Base-by-base conservation (phyloP, 2,113 vertebrate genomes). In the Actenoides lindsayi region DNA sequence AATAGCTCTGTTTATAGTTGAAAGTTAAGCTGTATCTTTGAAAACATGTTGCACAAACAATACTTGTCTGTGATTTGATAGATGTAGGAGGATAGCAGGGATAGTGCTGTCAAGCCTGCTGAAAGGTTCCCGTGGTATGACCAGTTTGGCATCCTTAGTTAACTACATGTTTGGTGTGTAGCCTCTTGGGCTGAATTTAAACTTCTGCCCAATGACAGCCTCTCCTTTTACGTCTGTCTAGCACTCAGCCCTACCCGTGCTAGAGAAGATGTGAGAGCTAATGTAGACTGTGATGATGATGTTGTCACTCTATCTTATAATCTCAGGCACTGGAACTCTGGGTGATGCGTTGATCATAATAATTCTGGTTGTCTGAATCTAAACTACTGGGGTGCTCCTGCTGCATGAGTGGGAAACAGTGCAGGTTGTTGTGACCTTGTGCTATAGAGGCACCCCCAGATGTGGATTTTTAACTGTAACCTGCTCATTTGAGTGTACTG, bases 361-460 rank as follows among this genome's bases (percentile, higher is more conserved):
- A 59, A 92, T 95, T 94, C 82, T 39, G 11, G 25, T 65, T 90
- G 90, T 94, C 90, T 90, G 83, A 87, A 14, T 67, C 76, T 75
- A 31, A 89, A 70, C 62, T 87, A 2, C 20, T 33, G 5, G 14
- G 39, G 56, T 82, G 30, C 31, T 89, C 12, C 35, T 2, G 11
- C 35, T 9, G 50, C 50, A 51, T 16, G n/a, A 78, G 62, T 50
- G 57, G 44, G 44, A n/a, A 84, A 65, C 65, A 28, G n/a, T 0
- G 1, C 1, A 1, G 39, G 50, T 21, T 73, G 50, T 41, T 93
- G 73, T 65, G 69, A 78, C 86, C 37, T 74, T 25, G 27, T 83
- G 51, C 62, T 69, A 0, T 13, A 6, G 35, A 9, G 59, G 31
- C 70, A 70, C n/a, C 67, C 37, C 11, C 10, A 31, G 8, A 0